Evolutionary conservation across 92 coral and sea anemone genomes (phyloP).

Genomic region (Chrysogorgia sp.): DNA sequence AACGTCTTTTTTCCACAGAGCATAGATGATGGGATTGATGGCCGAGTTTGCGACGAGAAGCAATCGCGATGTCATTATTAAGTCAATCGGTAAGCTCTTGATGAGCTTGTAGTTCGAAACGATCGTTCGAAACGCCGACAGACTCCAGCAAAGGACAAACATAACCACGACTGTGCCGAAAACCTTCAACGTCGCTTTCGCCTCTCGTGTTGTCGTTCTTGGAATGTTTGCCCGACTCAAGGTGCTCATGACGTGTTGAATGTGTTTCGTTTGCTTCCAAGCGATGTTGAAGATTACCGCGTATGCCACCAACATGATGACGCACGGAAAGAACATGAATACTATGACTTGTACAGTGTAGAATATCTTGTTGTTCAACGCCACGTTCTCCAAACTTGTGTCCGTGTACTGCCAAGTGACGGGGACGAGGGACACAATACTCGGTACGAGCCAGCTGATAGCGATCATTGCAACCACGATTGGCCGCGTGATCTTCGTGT

Average conservation of each 20-base stretch:
- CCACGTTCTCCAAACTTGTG: constrained; percentile 8
- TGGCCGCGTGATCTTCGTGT: constrained; percentile 40
- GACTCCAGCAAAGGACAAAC: constrained; percentile 76
- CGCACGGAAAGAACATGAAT: constrained; percentile 75
- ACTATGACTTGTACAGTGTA: constrained; percentile 74
- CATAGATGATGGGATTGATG: constrained; percentile 73
- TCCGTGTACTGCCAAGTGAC: constrained; percentile 71
- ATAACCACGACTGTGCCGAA: constrained; percentile 65
- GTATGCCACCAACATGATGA: constrained; percentile 74
- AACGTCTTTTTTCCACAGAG: constrained; percentile 77
- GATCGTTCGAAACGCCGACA: constrained; percentile 78
- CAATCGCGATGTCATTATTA: constrained; percentile 69
- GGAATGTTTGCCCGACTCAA: background rate
- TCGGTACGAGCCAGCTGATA: constrained; percentile 72
- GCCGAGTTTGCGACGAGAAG: constrained; percentile 71
- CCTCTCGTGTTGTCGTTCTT: constrained; percentile 26
- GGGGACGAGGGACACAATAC: constrained; percentile 61
- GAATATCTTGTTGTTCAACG: constrained; percentile 59
- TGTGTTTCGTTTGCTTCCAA: constrained; percentile 67
- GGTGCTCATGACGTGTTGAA: constrained; percentile 38
- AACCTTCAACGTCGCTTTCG: constrained; percentile 74
- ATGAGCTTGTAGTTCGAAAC: constrained; percentile 49
- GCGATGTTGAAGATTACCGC: constrained; percentile 69
- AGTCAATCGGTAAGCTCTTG: constrained; percentile 43
- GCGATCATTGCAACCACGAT: constrained; percentile 57